Percentiles rank a stretch among this genome's conserved stretches.
phyloP scores from a whole-genome alignment of 2,113 vertebrate genomes.

The Lamprotornis superbus region DNA sequence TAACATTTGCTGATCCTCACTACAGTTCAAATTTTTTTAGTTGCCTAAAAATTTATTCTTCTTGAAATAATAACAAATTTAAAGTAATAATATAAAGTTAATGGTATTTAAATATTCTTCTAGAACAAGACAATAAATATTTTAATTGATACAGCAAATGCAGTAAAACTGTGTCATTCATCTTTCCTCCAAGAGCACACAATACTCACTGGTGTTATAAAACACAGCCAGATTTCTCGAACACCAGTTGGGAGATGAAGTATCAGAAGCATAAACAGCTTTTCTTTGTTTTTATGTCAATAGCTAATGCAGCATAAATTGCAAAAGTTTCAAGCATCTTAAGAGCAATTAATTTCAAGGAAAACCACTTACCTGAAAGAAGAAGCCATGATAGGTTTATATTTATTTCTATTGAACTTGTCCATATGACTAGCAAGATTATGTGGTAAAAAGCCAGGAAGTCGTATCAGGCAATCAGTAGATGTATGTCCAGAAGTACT shows the following conservation, averaged over 20 bases:
- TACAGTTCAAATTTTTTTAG: neutral
- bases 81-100: neutral
- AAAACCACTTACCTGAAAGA: slow-evolving; percentile 39
- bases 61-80: neutral
- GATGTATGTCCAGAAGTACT: neutral
- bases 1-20: slow-evolving; percentile 56
- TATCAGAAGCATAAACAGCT: slow-evolving; percentile 20
- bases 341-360: neutral
- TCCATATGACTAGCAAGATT: slow-evolving; percentile 3
- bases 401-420: neutral
- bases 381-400: neutral
- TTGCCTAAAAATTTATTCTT: neutral
- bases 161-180: neutral
- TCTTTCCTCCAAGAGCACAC: slow-evolving; percentile 13
- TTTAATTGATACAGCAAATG: slow-evolving; percentile 55
- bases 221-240: slow-evolving; percentile 36
- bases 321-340: slow-evolving; percentile 5
- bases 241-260: slow-evolving; percentile 1
- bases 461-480: neutral
- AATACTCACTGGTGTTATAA: slow-evolving; percentile 1
- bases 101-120: neutral
- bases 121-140: neutral
- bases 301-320: slow-evolving; percentile 33
- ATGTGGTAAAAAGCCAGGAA: slow-evolving; percentile 14
- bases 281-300: neutral